Evolutionary conservation across 2,797 vertebrate species (phyloP).

Genomic region (Protonibea diacanthus): DNA sequence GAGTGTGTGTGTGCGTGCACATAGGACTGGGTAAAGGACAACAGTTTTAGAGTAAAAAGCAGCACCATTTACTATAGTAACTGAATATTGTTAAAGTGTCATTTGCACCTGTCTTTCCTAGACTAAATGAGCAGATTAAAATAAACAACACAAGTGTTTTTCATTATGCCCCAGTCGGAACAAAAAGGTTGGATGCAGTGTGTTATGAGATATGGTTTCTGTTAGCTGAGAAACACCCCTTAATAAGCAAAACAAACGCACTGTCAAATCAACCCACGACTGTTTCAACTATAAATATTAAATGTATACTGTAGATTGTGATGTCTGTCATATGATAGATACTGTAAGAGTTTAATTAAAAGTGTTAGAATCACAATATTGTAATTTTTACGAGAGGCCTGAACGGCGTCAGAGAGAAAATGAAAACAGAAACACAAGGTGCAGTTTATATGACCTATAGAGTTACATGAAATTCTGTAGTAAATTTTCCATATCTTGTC

Average conservation of each 20-base stretch:
- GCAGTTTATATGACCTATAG: constrained; percentile 66
- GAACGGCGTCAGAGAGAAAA: constrained; percentile 53
- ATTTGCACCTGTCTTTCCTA: constrained; percentile 86
- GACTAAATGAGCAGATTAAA: constrained; percentile 82
- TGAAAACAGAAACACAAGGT: constrained; percentile 64
- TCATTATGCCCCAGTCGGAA: constrained; percentile 56
- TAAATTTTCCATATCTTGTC: constrained; percentile 85
- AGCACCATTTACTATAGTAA: constrained; percentile 89
- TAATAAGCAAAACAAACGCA: constrained; percentile 58
- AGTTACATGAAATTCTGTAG: constrained; percentile 75
- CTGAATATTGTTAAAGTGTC: constrained; percentile 88
- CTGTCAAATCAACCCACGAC: constrained; percentile 68
- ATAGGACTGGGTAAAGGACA: constrained; percentile 84
- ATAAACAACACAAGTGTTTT: constrained; percentile 71
- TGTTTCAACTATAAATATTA: constrained; percentile 65
- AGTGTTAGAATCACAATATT: constrained; percentile 68
- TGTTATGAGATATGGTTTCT: constrained; percentile 54
- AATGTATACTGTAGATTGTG: constrained; percentile 68
- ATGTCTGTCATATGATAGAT: constrained; percentile 64
- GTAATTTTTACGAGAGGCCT: constrained; percentile 48
- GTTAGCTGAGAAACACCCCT: constrained; percentile 56
- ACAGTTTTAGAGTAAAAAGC: constrained; percentile 89
- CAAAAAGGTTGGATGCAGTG: constrained; percentile 59
- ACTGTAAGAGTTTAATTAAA: constrained; percentile 64
- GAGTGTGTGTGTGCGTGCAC: constrained; percentile 83